Conservation (phyloP, 2,888 invertebrate species). For the Drosophila pegasa region DNA sequence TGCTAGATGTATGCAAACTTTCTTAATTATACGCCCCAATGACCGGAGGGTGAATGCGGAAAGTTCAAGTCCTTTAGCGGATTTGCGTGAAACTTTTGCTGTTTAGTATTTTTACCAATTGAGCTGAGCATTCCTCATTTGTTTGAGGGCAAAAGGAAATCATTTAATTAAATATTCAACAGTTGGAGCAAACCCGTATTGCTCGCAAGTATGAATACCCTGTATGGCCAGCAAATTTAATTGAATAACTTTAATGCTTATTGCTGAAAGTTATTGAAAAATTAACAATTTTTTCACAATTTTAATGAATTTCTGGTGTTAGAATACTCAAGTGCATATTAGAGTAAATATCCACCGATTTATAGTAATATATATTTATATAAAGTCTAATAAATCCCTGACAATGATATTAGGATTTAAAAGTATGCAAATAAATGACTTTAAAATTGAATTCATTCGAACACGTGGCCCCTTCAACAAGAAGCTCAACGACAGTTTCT, state of each 20-base stretch:
- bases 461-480: background rate
- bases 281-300: background rate
- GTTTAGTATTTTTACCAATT: conserved; percentile 17
- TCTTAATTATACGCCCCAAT: conserved; percentile 43
- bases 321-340: background rate
- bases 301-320: background rate
- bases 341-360: too few species aligned
- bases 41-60: background rate
- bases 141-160: background rate
- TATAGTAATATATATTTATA: background rate
- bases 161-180: conserved; percentile 10
- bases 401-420: background rate
- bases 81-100: conserved; percentile 12
- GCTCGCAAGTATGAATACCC: too few species aligned
- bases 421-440: background rate
- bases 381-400: background rate
- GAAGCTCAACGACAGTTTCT: background rate
- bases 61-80: background rate
- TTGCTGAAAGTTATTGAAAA: background rate
- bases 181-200: too few species aligned
- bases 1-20: conserved; percentile 31
- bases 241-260: background rate
- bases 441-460: background rate
- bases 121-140: conserved; percentile 1
- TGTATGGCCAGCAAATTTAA: background rate